Evolutionary conservation across 2,888 invertebrate species (phyloP), one percentile per base, ranked within the genome.

Genomic region (Trissoscelio sp.): DNA sequence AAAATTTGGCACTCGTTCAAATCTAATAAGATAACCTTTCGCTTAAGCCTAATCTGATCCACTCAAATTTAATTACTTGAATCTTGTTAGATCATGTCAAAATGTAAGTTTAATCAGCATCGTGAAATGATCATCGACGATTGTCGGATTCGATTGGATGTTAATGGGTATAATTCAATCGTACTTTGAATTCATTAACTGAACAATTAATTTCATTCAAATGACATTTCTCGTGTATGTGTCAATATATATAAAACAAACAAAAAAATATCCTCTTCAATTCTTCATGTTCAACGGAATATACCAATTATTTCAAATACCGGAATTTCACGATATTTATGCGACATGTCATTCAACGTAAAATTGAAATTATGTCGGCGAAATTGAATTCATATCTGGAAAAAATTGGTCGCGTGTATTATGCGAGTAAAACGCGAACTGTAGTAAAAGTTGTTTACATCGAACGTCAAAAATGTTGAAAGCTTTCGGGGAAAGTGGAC

Each of bases 371-470:
- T 20, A 62, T 4, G 7, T 20, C 20, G 11, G 16, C 6, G 16
- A 37, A 51, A 64, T 44, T 44, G 16, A 18, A 44, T 24, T 53
- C 42, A 55, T 55, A 42, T 31, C n/a, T 20, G 37, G 31, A 57
- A 60, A 24, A 24, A 72, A 48, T 12, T 58, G 5, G 9, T 74
- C 73, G 69, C 79, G 83, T 75, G 79, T 73, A 7, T 6, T 14
- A 51, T 6, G 24, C 28, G 24, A 44, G 44, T 44, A 24, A 51
- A 48, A 88, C 87, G 88, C 85, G 88, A 88, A 87, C 88, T 85
- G 87, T 85, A 82, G 85, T 81, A 82, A 85, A 82, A 85, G 83
- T 85, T 85, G 86, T 89, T 88, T 86, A 86, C 86, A 87, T 88
- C 78, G 85, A 14, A 84, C 82, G 82, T 75, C 70, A 78, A 84